A percentile compares a stretch with the other conserved stretches of the same genome.
phyloP scores from a whole-genome alignment of 2,113 vertebrate genomes.

The Thamnophis sirtalis region DNA sequence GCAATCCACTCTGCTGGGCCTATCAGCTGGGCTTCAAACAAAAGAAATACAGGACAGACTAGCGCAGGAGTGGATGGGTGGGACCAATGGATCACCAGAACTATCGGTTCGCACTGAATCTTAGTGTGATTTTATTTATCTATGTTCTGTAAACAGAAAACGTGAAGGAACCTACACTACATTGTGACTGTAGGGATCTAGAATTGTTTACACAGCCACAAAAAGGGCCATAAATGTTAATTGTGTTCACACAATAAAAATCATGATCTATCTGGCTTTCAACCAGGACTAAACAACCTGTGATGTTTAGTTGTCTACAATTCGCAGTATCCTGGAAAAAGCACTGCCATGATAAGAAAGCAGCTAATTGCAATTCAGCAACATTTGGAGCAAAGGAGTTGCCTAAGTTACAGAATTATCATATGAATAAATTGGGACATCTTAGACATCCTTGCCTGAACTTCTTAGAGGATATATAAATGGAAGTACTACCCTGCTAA shows the following conservation, averaged over 20 bases:
- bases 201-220: background rate
- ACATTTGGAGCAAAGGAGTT: background rate
- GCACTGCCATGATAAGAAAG: background rate
- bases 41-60: too few relatives aligned
- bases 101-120: too few relatives aligned
- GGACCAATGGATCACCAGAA: too few relatives aligned
- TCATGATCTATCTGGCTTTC: background rate
- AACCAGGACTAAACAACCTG: background rate
- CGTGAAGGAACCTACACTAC: background rate
- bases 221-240: background rate
- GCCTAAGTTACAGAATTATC: background rate
- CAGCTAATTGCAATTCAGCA: background rate
- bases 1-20: too few relatives aligned
- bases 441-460: background rate
- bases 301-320: background rate
- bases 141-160: background rate
- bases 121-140: background rate
- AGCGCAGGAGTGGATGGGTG: too few relatives aligned
- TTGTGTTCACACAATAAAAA: background rate
- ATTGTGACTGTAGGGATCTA: background rate
- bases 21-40: too few relatives aligned
- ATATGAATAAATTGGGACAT: background rate
- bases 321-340: background rate
- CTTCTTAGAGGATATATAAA: background rate
- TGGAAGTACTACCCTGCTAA: background rate